Base-by-base conservation (phyloP, 1,140 invertebrate species). In the Temnothorax nylanderi region DNA sequence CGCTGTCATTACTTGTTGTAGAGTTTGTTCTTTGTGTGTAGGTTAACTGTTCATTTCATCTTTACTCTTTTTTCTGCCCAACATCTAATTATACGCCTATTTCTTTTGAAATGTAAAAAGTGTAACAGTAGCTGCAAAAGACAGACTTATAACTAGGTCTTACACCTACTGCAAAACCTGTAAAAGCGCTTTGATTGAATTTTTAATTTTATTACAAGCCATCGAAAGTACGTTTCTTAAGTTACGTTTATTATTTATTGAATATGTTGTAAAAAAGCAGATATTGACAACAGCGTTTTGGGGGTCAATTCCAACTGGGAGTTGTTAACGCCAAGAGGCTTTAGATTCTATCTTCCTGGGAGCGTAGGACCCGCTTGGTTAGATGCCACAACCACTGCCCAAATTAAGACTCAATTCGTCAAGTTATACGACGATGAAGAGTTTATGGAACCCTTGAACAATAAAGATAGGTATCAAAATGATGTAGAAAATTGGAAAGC, bases 261-360 rank as follows among this genome's bases (percentile, higher is more conserved):
- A 41, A n/a, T 72, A 32, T 77, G 37, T 54, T 84, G 60, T n/a
- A 49, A 37, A 56, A 26, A 60, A 10, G 11, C 64, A 90, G 92
- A 92, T 71, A 54, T 93, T 34, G 92, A 93, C 10, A 92, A 91
- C 65, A 76, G 76, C 18, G 88, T 90, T 26, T 90, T 93, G 32
- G 93, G 85, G 44, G 82, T 87, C 37, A 93, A 95, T 51, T 95
- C 96, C 2, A 96, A 97, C 75, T 97, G 96, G 96, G 96, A 97
- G 86, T 89, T 97, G 18, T 93, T 98, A 37, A 96, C 96, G 47
- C 96, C 96, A 0, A 93, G 95, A 69, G 97, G 97, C 65, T 96
- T 96, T 87, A 95, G 97, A 60, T 97, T 98, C 93, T 97, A 96
- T 86, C 93, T 98, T 56, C 97, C 97, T 56, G 97, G 97, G 67